Evolutionary conservation across 2,888 invertebrate genomes (phyloP).

Genomic region (Tribolium freemani): DNA sequence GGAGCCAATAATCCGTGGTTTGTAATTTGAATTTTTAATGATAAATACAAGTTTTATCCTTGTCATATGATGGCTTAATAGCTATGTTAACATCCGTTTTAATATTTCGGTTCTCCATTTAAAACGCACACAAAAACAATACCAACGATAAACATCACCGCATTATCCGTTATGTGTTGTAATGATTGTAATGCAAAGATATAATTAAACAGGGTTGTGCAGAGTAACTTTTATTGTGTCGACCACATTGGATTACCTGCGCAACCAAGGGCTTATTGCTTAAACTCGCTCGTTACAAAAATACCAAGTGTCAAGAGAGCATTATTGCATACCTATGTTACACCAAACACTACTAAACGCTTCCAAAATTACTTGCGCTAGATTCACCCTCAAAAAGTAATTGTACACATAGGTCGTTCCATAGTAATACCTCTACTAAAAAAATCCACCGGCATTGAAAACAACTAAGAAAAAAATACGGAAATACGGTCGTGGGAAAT

Average conservation of each 20-base stretch:
- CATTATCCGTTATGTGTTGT: slow-evolving; percentile 31
- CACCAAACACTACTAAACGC: neutral
- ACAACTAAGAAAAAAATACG: no score
- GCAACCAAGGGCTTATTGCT: slow-evolving; percentile 22
- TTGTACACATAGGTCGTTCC: neutral
- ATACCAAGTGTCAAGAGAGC: slow-evolving; percentile 11
- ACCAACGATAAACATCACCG: slow-evolving; percentile 26
- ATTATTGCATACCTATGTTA: slow-evolving; percentile 10
- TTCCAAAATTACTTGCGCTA: neutral
- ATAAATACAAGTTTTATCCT: slow-evolving; percentile 42
- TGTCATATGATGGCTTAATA: slow-evolving; percentile 43
- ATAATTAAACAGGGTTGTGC: slow-evolving; percentile 30
- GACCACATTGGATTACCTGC: slow-evolving; percentile 24
- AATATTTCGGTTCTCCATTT: slow-evolving; percentile 45
- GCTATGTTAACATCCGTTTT: slow-evolving; percentile 49
- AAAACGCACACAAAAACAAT: slow-evolving; percentile 38
- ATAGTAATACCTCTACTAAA: no score
- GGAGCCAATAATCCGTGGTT: slow-evolving; percentile 44
- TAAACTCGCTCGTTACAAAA: slow-evolving; percentile 34
- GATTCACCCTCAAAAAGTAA: neutral
- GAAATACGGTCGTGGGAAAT: no score
- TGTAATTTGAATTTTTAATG: slow-evolving; percentile 53
- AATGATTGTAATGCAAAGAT: slow-evolving; percentile 28
- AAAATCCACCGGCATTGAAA: no score
- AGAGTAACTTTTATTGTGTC: slow-evolving; percentile 24